These are phyloP conservation scores for Lontra canadensis DNA, from an alignment of 2,113 vertebrate species.

Conservation along the genomic window DNA sequence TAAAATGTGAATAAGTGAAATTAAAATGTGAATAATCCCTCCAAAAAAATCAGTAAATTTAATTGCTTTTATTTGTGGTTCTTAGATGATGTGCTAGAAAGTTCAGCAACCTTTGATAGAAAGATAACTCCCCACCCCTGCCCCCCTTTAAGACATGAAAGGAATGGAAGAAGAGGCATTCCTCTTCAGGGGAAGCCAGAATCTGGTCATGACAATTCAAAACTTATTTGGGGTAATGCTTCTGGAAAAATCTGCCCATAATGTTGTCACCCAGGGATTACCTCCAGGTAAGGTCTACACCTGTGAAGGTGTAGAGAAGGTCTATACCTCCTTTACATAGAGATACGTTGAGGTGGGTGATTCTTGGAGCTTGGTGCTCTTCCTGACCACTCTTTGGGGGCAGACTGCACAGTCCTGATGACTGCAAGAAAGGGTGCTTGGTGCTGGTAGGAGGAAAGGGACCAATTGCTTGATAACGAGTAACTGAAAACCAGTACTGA, in stretches of 20 bases:
- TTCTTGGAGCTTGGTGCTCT: not conserved
- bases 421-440: not conserved
- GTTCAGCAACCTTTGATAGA: not conserved
- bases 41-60: not conserved
- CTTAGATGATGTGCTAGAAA: not conserved
- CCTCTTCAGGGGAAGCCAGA: not conserved
- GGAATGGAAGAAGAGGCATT: not conserved
- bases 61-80: not conserved
- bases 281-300: not conserved
- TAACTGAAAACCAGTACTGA: not conserved
- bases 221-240: not conserved
- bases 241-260: not conserved
- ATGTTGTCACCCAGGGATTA: not conserved
- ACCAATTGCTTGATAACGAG: not conserved
- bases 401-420: not conserved
- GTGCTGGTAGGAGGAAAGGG: not conserved
- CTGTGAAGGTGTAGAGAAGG: not conserved
- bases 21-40: not conserved
- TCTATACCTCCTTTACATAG: not conserved
- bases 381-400: not conserved
- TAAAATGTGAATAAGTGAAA: not conserved
- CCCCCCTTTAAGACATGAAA: not conserved
- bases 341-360: rapidly evolving
- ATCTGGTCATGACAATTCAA: not conserved
- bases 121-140: not conserved